Base-by-base conservation (phyloP, 2,888 invertebrate genomes). In the Asteroscopus sphinx region DNA sequence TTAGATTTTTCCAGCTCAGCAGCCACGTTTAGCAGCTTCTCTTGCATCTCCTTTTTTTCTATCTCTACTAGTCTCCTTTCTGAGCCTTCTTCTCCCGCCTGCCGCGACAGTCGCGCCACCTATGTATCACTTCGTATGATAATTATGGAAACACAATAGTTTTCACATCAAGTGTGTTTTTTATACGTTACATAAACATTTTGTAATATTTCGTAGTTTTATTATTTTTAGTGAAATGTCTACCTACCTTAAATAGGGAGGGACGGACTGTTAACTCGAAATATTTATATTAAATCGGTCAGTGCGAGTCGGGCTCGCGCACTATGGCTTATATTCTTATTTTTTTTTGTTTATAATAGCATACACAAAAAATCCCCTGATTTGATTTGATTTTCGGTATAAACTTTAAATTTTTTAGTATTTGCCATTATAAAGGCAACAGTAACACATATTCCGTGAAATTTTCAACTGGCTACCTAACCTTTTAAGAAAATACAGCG, bases 21-120 rank as follows among this genome's bases (percentile, higher is more conserved):
- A 69, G 96, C 95, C 77, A 96, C 90, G 70, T 95, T 95, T 69
- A 95, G 92, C 11, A 97, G 94, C 85, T 95, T 95, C 67, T 97
- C 96, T 63, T 94, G 94, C 69, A 96, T 90, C 71, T 95, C 95
- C 78, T 96, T 96, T 73, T 96, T 96, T 66, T 96, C 96, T 44
- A 95, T 94, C 41, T 97, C 95, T 0, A 97, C 96, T 72, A 97
- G 95, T 75, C 97, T 94, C 69, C 97, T 95, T 82, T 98, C 98
- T 3, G 96, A 95, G 17, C 97, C 97, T 87, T 98, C 97, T 80
- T 97, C 98, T 33, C 97, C 98, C 28, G 97, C 97, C 87, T 97
- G 98, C 57, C 97, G 95, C 73, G 97, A 97, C 59, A 98, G 89
- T 61, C 98, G 96, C 76, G 97, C 97, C 64, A 97, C 96, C 96